These are phyloP conservation scores for Hedya salicella DNA, from an alignment of 2,888 invertebrate genomes.

Conservation along the genomic window DNA sequence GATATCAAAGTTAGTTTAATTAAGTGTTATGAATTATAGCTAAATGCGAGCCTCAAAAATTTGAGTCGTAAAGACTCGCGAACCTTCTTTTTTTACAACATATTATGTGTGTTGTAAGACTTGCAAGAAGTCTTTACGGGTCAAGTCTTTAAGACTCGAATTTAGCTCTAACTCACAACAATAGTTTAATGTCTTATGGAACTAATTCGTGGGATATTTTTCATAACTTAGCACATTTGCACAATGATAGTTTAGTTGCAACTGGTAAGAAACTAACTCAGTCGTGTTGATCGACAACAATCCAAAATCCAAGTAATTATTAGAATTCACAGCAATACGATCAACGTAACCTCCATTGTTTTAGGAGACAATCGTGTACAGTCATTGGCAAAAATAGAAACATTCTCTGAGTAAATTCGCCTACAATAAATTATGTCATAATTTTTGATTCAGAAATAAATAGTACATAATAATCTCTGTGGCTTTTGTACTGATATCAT, in stretches of 20 bases:
- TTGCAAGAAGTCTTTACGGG: too few species aligned
- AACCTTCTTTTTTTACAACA: too few species aligned
- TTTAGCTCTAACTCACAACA: too few species aligned
- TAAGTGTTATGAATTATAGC: too few species aligned
- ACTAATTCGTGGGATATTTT: conserved; percentile 41
- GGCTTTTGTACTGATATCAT: conserved; percentile 27
- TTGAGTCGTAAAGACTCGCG: too few species aligned
- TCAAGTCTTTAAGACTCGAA: too few species aligned
- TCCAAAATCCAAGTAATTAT: not conserved
- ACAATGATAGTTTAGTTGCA: conserved; percentile 20
- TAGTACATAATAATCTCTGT: conserved; percentile 28
- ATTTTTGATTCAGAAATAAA: conserved; percentile 18
- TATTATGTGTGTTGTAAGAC: too few species aligned
- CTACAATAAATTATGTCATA: conserved; percentile 31
- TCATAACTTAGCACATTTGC: conserved; percentile 22
- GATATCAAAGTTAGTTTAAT: conserved; percentile 15
- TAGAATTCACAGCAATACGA: not conserved
- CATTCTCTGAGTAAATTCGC: conserved; percentile 5
- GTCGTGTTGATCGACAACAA: conserved; percentile 21
- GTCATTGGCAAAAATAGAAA: conserved; percentile 8
- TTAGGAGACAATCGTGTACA: not conserved
- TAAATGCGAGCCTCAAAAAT: too few species aligned
- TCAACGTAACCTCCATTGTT: conserved; percentile 2
- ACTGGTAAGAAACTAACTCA: conserved; percentile 26
- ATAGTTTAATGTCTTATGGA: conserved; percentile 36